Conservation (phyloP, 2,888 invertebrate species). For the Craniophora ligustri region DNA sequence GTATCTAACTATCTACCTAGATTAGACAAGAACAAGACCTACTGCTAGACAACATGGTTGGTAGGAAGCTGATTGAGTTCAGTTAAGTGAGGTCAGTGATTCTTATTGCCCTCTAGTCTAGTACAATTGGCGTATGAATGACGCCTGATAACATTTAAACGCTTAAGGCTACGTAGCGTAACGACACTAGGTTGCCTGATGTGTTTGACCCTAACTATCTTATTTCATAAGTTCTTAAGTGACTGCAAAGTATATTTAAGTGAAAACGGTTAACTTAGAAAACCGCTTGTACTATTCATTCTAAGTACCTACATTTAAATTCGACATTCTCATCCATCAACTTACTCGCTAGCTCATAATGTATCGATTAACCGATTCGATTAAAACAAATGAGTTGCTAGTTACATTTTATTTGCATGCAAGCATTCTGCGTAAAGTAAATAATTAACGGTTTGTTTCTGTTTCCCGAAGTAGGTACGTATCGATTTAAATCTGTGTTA, state of each 20-base stretch:
- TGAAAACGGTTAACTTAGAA: too few relatives aligned
- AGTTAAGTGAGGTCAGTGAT: conserved; percentile 79
- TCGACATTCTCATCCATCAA: neutral
- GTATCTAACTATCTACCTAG: neutral
- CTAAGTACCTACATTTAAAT: too few relatives aligned
- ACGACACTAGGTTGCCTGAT: neutral
- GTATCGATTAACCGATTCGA: conserved; percentile 19
- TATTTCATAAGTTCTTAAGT: too few relatives aligned
- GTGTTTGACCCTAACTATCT: neutral
- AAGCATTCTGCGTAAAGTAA: conserved; percentile 24
- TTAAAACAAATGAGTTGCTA: conserved; percentile 20
- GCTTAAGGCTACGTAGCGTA: neutral
- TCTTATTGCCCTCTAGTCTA: conserved; percentile 67
- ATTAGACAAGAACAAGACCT: conserved; percentile 28
- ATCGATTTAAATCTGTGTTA: conserved; percentile 39
- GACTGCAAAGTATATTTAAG: too few relatives aligned
- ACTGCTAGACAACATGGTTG: conserved; percentile 38
- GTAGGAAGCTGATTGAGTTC: conserved; percentile 72
- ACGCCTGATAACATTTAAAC: conserved; percentile 37
- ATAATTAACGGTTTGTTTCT: conserved; percentile 33
- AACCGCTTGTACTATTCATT: too few relatives aligned
- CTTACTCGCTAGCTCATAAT: conserved; percentile 4
- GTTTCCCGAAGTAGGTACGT: conserved; percentile 21
- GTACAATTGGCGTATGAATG: conserved; percentile 61
- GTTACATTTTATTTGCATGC: conserved; percentile 21